Conservation (phyloP, 2,797 vertebrate genomes). For the Macroramphosus scolopax region DNA sequence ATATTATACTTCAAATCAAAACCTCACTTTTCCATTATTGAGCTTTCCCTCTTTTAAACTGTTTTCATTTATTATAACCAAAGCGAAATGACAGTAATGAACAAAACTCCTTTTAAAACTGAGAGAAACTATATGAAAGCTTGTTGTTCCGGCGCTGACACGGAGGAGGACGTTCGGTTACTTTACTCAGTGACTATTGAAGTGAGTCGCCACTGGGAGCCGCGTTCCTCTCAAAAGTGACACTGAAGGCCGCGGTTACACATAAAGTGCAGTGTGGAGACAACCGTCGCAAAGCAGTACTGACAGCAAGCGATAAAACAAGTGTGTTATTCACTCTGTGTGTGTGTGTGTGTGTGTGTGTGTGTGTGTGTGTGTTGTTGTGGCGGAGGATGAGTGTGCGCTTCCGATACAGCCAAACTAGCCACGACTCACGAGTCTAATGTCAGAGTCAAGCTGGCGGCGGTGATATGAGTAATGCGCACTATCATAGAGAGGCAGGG, state of each 20-base stretch:
- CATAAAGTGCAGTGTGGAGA: slow-evolving; percentile 7
- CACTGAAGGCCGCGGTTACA: slow-evolving; percentile 26
- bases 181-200: slow-evolving; percentile 4
- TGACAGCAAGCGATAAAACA: slow-evolving; percentile 50
- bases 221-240: slow-evolving; percentile 7
- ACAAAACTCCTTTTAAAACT: slow-evolving; percentile 2
- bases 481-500: slow-evolving; percentile 52
- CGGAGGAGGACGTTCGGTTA: slow-evolving; percentile 15
- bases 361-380: slow-evolving; percentile 11
- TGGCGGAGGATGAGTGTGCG: slow-evolving; percentile 4
- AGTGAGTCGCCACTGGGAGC: slow-evolving; percentile 13
- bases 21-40: slow-evolving; percentile 17
- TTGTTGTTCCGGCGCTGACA: slow-evolving; percentile 3
- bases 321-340: slow-evolving; percentile 26
- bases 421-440: slow-evolving; percentile 43
- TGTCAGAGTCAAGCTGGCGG: slow-evolving; percentile 58
- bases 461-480: slow-evolving; percentile 63
- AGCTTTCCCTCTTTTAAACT: slow-evolving; percentile 8
- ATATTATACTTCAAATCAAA: slow-evolving; percentile 16
- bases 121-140: slow-evolving; percentile 8
- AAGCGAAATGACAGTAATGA: slow-evolving; percentile 6
- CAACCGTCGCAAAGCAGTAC: slow-evolving; percentile 36
- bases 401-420: slow-evolving; percentile 37
- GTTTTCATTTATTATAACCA: slow-evolving; percentile 8
- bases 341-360: slow-evolving; percentile 8